Evolutionary conservation across 1,140 invertebrate genomes (phyloP).

Genomic region (Brachionus koreanus): DNA sequence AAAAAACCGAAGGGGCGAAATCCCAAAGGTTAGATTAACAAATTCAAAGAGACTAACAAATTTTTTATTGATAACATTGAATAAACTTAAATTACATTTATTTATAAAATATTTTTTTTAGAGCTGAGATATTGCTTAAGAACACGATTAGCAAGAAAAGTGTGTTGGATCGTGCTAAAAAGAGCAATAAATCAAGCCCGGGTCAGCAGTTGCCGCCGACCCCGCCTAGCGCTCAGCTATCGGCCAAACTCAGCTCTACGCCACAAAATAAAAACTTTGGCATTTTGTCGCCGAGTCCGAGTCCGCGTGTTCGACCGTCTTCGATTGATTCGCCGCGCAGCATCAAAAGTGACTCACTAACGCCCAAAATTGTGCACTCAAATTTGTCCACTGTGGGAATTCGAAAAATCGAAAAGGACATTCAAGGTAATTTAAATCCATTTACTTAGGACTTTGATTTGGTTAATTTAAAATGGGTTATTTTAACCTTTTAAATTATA

Average conservation of each 20-base stretch:
- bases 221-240: neutral
- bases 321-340: neutral
- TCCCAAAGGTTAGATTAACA: no score
- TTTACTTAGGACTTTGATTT: neutral
- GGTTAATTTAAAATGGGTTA: neutral
- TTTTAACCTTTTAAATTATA: neutral
- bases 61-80: no score
- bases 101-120: neutral
- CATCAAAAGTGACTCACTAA: neutral
- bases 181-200: neutral
- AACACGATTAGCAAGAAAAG: neutral
- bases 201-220: conserved; percentile 7
- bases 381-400: neutral
- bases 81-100: no score
- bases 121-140: neutral
- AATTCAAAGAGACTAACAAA: no score
- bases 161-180: neutral
- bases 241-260: neutral
- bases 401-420: conserved; percentile 6
- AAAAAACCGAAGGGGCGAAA: no score
- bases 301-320: neutral
- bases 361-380: neutral
- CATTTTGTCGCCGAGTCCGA: neutral
- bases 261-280: neutral
- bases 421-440: neutral